These are phyloP conservation scores for Drosophila pallidifrons DNA, from an alignment of 1,140 invertebrate genomes.

Conservation along the genomic window DNA sequence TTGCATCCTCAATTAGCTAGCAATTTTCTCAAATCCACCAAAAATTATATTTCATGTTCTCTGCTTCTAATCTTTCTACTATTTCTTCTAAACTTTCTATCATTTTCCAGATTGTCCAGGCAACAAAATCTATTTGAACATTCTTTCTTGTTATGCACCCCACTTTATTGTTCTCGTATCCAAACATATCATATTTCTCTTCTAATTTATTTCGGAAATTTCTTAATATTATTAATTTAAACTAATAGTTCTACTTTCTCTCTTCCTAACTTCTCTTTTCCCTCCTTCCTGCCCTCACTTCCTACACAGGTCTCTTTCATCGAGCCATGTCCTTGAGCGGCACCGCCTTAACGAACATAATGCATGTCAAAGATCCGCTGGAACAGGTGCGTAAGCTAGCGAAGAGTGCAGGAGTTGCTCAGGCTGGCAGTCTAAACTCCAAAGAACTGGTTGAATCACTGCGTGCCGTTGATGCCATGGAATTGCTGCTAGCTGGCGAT, in stretches of 20 bases:
- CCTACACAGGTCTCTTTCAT: slow-evolving; percentile 84
- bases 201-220: too few relatives aligned
- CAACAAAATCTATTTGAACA: too few relatives aligned
- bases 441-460: slow-evolving; percentile 76
- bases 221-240: too few relatives aligned
- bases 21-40: too few relatives aligned
- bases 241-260: not conserved
- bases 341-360: slow-evolving; percentile 86
- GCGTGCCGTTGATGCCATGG: slow-evolving; percentile 59
- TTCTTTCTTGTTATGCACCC: too few relatives aligned
- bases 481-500: slow-evolving; percentile 64
- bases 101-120: too few relatives aligned
- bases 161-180: too few relatives aligned
- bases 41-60: too few relatives aligned
- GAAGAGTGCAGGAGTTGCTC: slow-evolving; percentile 45
- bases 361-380: slow-evolving; percentile 85
- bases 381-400: slow-evolving; percentile 70
- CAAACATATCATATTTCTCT: too few relatives aligned
- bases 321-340: slow-evolving; percentile 87
- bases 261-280: not conserved
- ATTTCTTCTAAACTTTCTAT: too few relatives aligned
- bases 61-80: too few relatives aligned
- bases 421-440: slow-evolving; percentile 17
- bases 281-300: not conserved
- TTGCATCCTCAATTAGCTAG: too few relatives aligned